Percentiles rank a stretch among this genome's conserved stretches.
These are phyloP conservation scores for Atrichornis clamosus DNA, from an alignment of 2,113 vertebrate species.

Conservation along the genomic window DNA sequence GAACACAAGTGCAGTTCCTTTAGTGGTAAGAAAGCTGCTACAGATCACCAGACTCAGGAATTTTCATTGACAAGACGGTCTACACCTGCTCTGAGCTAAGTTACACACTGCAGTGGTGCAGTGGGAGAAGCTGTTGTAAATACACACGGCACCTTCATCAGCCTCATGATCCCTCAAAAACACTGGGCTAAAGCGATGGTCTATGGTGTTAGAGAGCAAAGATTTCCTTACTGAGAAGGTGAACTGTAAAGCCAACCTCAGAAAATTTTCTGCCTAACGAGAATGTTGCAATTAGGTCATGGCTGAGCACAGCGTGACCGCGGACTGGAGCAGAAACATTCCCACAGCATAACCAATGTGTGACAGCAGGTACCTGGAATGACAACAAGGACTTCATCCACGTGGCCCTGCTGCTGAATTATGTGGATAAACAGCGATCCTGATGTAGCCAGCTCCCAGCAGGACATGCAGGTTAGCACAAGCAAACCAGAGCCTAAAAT, in stretches of 20 bases:
- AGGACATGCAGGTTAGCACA: not conserved
- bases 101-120: not conserved
- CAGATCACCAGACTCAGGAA: not conserved
- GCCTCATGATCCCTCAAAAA: not conserved
- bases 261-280: not conserved
- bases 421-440: not conserved
- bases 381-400: conserved; percentile 16
- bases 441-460: not conserved
- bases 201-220: not conserved
- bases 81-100: not conserved
- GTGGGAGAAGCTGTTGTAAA: not conserved
- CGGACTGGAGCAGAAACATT: not conserved
- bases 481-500: not conserved
- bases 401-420: not conserved
- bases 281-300: not conserved
- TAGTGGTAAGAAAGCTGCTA: not conserved
- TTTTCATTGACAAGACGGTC: not conserved
- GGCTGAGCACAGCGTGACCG: not conserved
- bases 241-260: not conserved
- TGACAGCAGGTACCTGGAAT: conserved; percentile 36
- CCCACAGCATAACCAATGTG: conserved; percentile 3
- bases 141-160: not conserved
- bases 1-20: not conserved
- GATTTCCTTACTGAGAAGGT: not conserved
- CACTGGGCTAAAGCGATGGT: not conserved